These are phyloP conservation scores for Caloenas nicobarica DNA, from an alignment of 2,113 vertebrate genomes.

Conservation along the genomic window DNA sequence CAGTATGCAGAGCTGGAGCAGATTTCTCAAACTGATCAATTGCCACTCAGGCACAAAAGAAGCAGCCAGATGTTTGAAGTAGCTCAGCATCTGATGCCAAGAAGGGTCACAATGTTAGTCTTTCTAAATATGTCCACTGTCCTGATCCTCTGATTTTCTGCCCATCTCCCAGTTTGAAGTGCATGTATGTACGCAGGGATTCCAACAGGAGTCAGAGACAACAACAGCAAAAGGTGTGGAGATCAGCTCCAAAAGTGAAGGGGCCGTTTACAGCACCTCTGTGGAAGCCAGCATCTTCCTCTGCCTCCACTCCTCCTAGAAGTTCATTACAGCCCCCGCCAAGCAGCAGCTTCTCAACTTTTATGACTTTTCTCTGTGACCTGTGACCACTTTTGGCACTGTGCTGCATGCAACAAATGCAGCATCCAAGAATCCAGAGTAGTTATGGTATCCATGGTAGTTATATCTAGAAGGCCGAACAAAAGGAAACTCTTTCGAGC, in stretches of 20 bases:
- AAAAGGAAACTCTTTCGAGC: not conserved
- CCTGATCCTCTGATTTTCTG: not conserved
- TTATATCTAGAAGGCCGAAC: not conserved
- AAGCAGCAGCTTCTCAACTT: not conserved
- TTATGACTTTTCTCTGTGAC: not conserved
- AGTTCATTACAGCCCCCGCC: not conserved
- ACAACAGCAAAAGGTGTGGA: not conserved
- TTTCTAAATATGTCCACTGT: not conserved
- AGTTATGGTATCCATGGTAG: not conserved
- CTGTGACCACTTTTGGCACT: fast-evolving
- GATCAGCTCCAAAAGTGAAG: fast-evolving
- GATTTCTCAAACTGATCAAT: not conserved
- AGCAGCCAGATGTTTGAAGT: not conserved
- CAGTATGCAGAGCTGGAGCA: not conserved
- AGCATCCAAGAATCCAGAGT: not conserved
- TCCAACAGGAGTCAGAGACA: not conserved
- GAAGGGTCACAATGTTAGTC: not conserved
- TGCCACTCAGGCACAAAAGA: not conserved
- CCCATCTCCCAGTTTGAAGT: not conserved
- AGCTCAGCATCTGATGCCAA: not conserved
- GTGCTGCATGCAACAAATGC: fast-evolving
- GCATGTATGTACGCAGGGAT: not conserved
- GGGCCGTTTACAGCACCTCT: not conserved
- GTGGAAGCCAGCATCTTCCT: not conserved
- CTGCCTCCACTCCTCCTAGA: not conserved